Percentiles rank a stretch among this genome's conserved stretches.
Evolutionary conservation across 1,140 invertebrate species (phyloP).

Genomic region (Drosophila malerkotliana): DNA sequence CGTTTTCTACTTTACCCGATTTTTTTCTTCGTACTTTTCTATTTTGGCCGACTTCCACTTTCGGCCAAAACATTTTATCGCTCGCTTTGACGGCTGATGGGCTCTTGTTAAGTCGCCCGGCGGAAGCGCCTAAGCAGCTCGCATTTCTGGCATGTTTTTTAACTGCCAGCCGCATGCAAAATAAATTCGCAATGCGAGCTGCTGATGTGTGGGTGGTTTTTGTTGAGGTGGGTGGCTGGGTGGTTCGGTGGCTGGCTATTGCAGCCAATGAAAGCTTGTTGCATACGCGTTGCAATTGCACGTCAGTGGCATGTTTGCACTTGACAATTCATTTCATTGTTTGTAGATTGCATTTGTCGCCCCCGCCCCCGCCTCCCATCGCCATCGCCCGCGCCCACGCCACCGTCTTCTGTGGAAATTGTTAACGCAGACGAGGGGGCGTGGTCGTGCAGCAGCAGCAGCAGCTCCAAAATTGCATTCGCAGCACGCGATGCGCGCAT

Average conservation of each 20-base stretch:
- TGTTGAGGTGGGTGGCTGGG: neutral
- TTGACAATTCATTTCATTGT: slow-evolving; percentile 84
- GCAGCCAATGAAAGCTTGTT: slow-evolving; percentile 63
- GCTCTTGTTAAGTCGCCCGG: slow-evolving; percentile 49
- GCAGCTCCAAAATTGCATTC: slow-evolving; percentile 77
- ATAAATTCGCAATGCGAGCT: slow-evolving; percentile 52
- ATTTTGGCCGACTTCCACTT: slow-evolving; percentile 27
- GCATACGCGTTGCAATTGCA: slow-evolving; percentile 63
- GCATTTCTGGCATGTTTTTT: slow-evolving; percentile 59
- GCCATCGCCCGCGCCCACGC: neutral
- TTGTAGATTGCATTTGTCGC: slow-evolving; percentile 82
- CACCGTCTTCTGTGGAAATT: slow-evolving; percentile 16
- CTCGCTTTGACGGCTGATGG: slow-evolving; percentile 47
- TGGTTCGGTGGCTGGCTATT: slow-evolving; percentile 9
- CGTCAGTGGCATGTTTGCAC: slow-evolving; percentile 80
- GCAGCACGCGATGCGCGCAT: slow-evolving; percentile 81
- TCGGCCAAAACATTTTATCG: slow-evolving; percentile 51
- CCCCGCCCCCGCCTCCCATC: neutral
- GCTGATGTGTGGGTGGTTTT: slow-evolving; percentile 22
- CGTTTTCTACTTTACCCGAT: slow-evolving; percentile 5
- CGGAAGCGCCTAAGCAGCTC: slow-evolving; percentile 62
- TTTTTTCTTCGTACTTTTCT: neutral
- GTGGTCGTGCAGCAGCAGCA: slow-evolving; percentile 50
- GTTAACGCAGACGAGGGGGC: slow-evolving; percentile 31
- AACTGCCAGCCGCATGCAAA: slow-evolving; percentile 72